Base-by-base conservation (phyloP, 2,888 invertebrate genomes). In the Phaonia tiefii region DNA sequence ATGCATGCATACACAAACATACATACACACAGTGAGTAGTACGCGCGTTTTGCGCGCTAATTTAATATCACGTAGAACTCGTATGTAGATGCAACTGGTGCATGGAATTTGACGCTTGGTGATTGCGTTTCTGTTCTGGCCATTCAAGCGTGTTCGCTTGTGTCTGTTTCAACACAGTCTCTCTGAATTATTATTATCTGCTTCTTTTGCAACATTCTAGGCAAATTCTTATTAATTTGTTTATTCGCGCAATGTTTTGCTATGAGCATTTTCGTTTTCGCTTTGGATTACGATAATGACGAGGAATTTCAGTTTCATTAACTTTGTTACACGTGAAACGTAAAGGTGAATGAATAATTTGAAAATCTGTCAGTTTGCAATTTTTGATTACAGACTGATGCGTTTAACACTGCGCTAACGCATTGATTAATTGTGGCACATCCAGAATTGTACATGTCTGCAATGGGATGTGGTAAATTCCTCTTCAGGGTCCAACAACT, bases 41-140 rank as follows among this genome's bases (percentile, higher is more conserved):
- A 31, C 31, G 10, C 49, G 49, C 54, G 17, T 69, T 13, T 17
- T 15, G 26, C 13, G 10, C 49, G 10, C 49, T 49, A 20, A 49
- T 49, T 49, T 49, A 17, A 5, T 8, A 17, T 10, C 11, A 20
- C 8, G 51, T 22, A 20, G 44, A 8, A 44, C 44, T 2, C 46
- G 15, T 25, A 51, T 67, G 63, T 49, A 22, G 69, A n/a, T 74
- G 74, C 77, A 81, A 81, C 77, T 80, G 80, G 77, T 78, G 80
- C 80, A 78, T 81, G 80, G 80, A 81, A 78, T 78, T 81, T 81
- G 80, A 81, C 80, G 80, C 80, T 81, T 74, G 77, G 77, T 81
- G 80, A 78, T 75, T 77, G 74, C 74, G 77, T 77, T 77, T 77
- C 74, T 71, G 74, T 78, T 81, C 80, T 78, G 75, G 71, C 77